Percentiles rank a stretch among this genome's conserved stretches.
These are phyloP conservation scores for Hippasteria phrygiana DNA, from an alignment of 53 echinoderm and acorn worm genomes.

Conservation along the genomic window DNA sequence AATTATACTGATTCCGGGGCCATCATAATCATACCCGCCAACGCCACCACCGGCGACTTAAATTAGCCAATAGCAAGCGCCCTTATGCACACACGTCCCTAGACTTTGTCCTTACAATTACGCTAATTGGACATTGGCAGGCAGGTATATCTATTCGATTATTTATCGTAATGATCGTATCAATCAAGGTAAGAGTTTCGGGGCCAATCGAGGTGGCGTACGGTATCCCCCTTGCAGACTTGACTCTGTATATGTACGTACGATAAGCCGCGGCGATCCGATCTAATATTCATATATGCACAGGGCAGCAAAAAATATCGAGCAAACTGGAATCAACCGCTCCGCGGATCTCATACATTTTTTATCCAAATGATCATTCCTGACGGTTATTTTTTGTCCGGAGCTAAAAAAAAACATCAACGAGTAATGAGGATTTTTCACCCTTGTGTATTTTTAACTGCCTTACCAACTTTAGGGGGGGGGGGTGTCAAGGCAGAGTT, in stretches of 20 bases:
- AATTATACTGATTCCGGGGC: conserved; percentile 19
- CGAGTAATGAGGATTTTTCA: too few relatives aligned
- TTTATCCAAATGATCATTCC: background rate
- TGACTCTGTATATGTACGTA: background rate
- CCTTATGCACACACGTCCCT: background rate
- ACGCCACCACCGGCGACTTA: background rate
- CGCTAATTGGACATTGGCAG: conserved; percentile 47
- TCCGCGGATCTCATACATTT: conserved; percentile 19
- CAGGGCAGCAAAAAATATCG: background rate
- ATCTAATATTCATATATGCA: conserved; percentile 17
- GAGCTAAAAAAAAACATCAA: background rate
- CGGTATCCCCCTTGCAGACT: background rate
- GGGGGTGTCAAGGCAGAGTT: too few relatives aligned
- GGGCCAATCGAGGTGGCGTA: background rate
- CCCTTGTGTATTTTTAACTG: background rate
- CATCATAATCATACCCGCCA: background rate
- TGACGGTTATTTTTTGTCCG: background rate
- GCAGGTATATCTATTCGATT: conserved; percentile 16
- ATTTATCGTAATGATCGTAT: conserved; percentile 28
- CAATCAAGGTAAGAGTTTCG: conserved; percentile 37
- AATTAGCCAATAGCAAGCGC: background rate
- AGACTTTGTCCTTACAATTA: conserved; percentile 42
- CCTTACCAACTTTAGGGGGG: too few relatives aligned
- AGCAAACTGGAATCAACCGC: background rate
- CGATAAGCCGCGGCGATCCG: background rate